Percentiles rank a stretch among this genome's conserved stretches.
Evolutionary conservation across 2,888 invertebrate species (phyloP).

Genomic region (Tuta absoluta): DNA sequence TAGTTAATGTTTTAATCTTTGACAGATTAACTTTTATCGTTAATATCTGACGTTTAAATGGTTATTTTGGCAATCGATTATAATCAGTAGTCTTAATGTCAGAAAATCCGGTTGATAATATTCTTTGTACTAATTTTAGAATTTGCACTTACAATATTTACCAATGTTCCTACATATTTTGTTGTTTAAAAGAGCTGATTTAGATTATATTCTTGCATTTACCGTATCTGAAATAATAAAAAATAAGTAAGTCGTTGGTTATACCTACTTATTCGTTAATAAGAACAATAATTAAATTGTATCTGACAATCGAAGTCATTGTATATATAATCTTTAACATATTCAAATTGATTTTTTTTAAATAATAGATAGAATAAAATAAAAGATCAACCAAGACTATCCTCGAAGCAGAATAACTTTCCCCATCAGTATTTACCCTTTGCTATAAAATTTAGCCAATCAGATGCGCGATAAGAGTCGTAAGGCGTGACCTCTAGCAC

Average conservation of each 20-base stretch:
- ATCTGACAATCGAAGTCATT: no score
- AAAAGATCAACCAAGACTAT: not conserved
- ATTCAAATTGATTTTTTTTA: no score
- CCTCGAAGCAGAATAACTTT: not conserved
- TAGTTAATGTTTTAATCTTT: conserved; percentile 4
- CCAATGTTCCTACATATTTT: no score
- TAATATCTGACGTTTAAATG: not conserved
- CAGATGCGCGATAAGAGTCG: conserved; percentile 27
- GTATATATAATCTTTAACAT: no score
- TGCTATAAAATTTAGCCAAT: conserved; percentile 24
- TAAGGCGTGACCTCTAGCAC: conserved; percentile 56
- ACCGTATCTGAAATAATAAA: no score
- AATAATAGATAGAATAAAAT: not conserved
- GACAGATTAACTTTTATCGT: not conserved
- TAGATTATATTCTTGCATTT: no score
- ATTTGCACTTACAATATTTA: no score
- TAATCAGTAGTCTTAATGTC: not conserved
- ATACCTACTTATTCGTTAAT: no score
- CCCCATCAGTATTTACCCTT: conserved; percentile 23
- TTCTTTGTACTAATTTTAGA: no score
- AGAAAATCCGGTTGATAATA: not conserved
- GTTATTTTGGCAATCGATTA: conserved; percentile 5
- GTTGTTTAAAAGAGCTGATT: no score
- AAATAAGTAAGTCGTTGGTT: no score
- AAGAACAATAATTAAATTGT: no score